Evolutionary conservation across 2,888 invertebrate genomes (phyloP), one percentile per base, ranked within the genome.

Genomic region (Drosophila eohydei): DNA sequence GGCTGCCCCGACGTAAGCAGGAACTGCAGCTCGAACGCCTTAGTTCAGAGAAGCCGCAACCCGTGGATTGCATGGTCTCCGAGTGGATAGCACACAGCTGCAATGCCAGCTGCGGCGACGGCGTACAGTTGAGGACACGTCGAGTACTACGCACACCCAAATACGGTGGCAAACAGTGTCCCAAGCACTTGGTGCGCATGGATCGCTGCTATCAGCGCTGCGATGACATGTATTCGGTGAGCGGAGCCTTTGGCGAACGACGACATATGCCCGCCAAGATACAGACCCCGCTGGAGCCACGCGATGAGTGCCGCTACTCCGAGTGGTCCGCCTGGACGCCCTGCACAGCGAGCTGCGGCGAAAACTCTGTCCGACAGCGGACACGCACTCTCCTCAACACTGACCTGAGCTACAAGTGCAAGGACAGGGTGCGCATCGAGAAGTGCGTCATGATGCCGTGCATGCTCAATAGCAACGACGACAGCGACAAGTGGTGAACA

Each of bases 271-370:
- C 76, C 6, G 50, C 74, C 67, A 80, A 79, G 36, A 57, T 69
- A 43, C 59, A 72, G 11, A 38, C 57, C 4, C 60, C 30, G 54
- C n/a, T 59, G 65, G 87, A 68, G 30, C 59, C 64, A 3, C 87
- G 89, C 16, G 92, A 91, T 26, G 94, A 94, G 70, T 96, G 96
- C 86, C 93, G 93, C 40, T 94, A 95, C 85, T 94, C 95, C 0
- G 93, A 94, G 57, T 96, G 96, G 96, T 94, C 95, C n/a, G 93
- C 94, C 9, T 96, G 96, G 96, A 94, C 95, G 4, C 94, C 95
- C 0, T 96, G 96, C 89, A 94, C 95, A 1, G 94, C 94, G 7
- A 94, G 94, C 2, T 96, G 96, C 87, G 96, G 96, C 1, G 90
- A 93, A 12, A 92, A 93, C 68, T 93, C 94, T 0, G 93, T 94